Evolutionary conservation across 37 sponge, comb jelly and placozoan species (phyloP).

Genomic region (Crambe crambe): DNA sequence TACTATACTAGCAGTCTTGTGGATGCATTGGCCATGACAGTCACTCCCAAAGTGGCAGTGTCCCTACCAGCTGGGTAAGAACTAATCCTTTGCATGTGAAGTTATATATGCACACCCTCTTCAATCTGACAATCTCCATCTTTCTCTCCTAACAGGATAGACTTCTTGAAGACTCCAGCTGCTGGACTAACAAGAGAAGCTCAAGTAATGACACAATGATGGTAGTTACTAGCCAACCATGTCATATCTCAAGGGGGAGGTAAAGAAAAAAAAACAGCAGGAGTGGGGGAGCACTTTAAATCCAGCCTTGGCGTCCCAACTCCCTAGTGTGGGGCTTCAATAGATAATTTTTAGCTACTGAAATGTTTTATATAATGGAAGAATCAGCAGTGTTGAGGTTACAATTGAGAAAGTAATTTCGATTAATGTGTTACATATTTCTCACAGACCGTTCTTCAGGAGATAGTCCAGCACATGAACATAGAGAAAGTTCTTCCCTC

Average conservation of each 20-base stretch:
- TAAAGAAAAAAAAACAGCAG: too few relatives aligned
- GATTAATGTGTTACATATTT: too few relatives aligned
- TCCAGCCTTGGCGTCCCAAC: too few relatives aligned
- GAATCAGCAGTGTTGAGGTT: too few relatives aligned
- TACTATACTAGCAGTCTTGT: slow-evolving; percentile 53
- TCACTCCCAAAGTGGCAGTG: slow-evolving; percentile 74
- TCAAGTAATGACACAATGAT: slow-evolving; percentile 16
- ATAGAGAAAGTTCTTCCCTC: slow-evolving; percentile 90
- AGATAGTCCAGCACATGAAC: slow-evolving; percentile 78
- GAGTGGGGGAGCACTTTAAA: too few relatives aligned
- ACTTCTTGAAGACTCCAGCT: slow-evolving; percentile 39
- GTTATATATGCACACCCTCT: not conserved
- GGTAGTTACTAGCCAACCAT: too few relatives aligned
- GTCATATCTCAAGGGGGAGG: too few relatives aligned
- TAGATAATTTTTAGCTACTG: too few relatives aligned
- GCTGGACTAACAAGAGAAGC: slow-evolving; percentile 9
- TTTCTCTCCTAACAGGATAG: slow-evolving; percentile 1
- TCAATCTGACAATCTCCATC: not conserved
- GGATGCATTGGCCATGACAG: slow-evolving; percentile 63
- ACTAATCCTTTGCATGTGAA: not conserved
- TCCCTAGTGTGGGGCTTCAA: too few relatives aligned
- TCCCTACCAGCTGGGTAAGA: slow-evolving; percentile 35
- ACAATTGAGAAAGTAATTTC: slow-evolving; percentile 31
- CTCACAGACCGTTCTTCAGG: slow-evolving; percentile 63
- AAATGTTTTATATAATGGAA: too few relatives aligned